Base-by-base conservation (phyloP, 2,113 vertebrate genomes). In the Tor tambroides region DNA sequence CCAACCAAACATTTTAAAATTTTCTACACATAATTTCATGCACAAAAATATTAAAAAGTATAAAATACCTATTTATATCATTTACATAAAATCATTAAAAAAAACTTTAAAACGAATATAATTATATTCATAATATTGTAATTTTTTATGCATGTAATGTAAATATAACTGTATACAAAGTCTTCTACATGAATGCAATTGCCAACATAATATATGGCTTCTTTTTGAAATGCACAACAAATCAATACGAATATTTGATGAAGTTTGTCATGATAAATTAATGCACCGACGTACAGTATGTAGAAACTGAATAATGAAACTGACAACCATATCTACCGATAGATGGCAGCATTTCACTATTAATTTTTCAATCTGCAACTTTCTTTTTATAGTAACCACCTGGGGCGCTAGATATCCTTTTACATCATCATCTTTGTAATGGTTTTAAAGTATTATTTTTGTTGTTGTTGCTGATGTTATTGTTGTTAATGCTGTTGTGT, bases 301-400 rank as follows among this genome's bases (percentile, higher is more conserved):
- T 14, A n/a, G 7, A 38, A 41, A 19, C 1, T 30, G 1, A 46
- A 9, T 69, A 10, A 23, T 30, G 14, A 38, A 6, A 12, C 17
- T 43, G 21, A 30, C n/a, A 2, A 6, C 11, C 10, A 21, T 51
- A 12, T 51, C 19, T 41, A 80, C 43, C 88, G 75, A 11, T 30
- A 87, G 81, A 89, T 82, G 76, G 81, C 67, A 79, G 72, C 65
- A 87, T 74, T 84, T 84, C 56, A 80, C 43, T 21, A 17, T 65
- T 0, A 11, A 10, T 46, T 19, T 56, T 61, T 26, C 14, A 46
- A 61, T 5, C 11, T 43, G 63, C 6, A 30, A 3, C 14, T 5
- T 63, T 9, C 7, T 46, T 54, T 51, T 15, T 28, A 28, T 54
- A 23, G 46, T 4, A 19, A 72, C 61, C 35, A 80, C 65, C 7